Percentiles rank a stretch among this genome's conserved stretches.
These are phyloP conservation scores for Bubalus kerabau DNA, from an alignment of 2,113 vertebrate genomes.

Conservation along the genomic window DNA sequence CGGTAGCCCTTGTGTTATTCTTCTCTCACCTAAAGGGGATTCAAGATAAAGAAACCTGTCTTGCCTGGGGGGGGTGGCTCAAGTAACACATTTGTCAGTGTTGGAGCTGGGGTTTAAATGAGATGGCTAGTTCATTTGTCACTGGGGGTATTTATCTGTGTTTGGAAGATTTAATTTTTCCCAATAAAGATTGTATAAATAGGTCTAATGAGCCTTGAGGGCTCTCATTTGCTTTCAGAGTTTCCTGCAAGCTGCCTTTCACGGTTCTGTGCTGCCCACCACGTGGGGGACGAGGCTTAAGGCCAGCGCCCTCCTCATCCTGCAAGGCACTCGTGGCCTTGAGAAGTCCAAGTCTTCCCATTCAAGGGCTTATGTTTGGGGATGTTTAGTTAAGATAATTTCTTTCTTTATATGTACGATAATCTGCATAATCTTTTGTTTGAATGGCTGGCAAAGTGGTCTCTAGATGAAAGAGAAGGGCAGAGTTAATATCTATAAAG, in stretches of 20 bases:
- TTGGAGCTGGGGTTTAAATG: slow-evolving; percentile 55
- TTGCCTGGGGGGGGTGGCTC: slow-evolving; percentile 19
- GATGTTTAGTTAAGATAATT: slow-evolving; percentile 21
- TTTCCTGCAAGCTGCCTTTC: slow-evolving; percentile 70
- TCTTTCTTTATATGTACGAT: background rate
- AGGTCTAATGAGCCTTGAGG: slow-evolving; percentile 78
- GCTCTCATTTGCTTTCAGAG: slow-evolving; percentile 75
- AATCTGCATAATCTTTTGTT: slow-evolving; percentile 31
- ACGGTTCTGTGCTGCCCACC: slow-evolving; percentile 21
- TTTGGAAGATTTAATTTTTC: slow-evolving; percentile 76
- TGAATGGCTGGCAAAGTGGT: slow-evolving; percentile 28
- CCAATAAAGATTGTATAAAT: slow-evolving; percentile 75
- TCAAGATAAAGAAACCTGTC: slow-evolving; percentile 41
- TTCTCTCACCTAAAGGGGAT: slow-evolving; percentile 44
- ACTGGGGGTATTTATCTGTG: slow-evolving; percentile 70
- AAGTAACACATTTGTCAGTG: slow-evolving; percentile 9
- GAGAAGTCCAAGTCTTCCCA: background rate
- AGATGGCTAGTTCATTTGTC: slow-evolving; percentile 63
- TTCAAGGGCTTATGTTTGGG: slow-evolving; percentile 29
- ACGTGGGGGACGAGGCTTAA: background rate
- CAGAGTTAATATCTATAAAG: background rate
- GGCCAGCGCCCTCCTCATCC: background rate
- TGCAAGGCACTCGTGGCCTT: background rate
- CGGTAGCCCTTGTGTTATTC: background rate
- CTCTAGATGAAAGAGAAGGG: background rate